These are phyloP conservation scores for Papio anubis DNA, from an alignment of 2,113 vertebrate species.

Conservation along the genomic window DNA sequence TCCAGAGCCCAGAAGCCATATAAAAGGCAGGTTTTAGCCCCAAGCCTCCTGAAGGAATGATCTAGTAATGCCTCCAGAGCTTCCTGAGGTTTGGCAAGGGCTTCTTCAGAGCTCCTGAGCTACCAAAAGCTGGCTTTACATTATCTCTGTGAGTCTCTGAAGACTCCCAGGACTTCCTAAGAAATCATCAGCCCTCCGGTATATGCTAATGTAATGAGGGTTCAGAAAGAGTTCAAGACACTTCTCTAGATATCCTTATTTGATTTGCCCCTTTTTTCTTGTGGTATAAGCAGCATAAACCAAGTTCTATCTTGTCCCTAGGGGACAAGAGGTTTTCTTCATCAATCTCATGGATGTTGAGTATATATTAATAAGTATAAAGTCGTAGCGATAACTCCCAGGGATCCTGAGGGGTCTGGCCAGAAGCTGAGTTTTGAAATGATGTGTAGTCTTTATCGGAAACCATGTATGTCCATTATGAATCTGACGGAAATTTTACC, in stretches of 20 bases:
- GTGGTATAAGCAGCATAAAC: background rate
- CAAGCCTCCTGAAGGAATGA: background rate
- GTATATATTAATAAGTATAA: background rate
- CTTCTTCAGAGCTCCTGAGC: background rate
- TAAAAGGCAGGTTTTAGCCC: background rate
- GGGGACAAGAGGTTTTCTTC: background rate
- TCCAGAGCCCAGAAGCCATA: background rate
- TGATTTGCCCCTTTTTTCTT: background rate
- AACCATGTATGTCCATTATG: background rate
- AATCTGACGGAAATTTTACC: background rate
- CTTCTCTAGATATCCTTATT: background rate
- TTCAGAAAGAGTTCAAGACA: background rate
- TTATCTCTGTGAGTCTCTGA: background rate
- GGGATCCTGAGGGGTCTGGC: background rate
- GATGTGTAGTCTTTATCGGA: background rate
- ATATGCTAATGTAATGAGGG: background rate
- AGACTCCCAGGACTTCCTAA: background rate
- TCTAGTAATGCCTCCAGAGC: conserved; percentile 37
- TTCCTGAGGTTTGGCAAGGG: background rate
- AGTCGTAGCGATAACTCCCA: background rate
- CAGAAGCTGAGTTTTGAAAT: background rate
- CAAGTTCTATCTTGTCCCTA: background rate
- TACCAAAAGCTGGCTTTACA: background rate
- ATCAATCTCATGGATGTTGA: background rate
- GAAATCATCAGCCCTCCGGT: conserved; percentile 41